phyloP scores from a whole-genome alignment of 2,113 vertebrate genomes.

The Sorex fumeus region DNA sequence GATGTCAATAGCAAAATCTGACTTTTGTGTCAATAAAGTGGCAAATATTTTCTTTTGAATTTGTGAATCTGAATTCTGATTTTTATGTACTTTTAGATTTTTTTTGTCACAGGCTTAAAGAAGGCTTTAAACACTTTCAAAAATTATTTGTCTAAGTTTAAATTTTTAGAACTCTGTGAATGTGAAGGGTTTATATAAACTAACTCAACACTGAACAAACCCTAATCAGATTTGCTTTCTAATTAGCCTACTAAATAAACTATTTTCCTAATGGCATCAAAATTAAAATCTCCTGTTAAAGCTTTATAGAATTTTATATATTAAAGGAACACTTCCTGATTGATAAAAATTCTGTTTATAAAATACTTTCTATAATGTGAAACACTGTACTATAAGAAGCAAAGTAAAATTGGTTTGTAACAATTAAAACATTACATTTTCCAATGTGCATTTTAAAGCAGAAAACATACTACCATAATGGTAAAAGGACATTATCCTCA shows the following conservation, averaged over 20 bases:
- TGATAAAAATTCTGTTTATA: conserved; percentile 64
- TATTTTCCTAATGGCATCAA: conserved; percentile 24
- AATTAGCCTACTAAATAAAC: conserved; percentile 40
- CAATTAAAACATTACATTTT: conserved; percentile 60
- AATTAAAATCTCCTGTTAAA: conserved; percentile 59
- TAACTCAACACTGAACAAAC: conserved; percentile 67
- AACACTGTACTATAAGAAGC: conserved; percentile 43
- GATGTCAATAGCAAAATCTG: not conserved
- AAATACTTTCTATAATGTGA: conserved; percentile 66
- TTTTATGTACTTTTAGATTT: conserved; percentile 54
- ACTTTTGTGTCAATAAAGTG: not conserved
- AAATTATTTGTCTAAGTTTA: conserved; percentile 4
- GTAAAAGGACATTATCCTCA: conserved; percentile 31
- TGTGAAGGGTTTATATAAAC: conserved; percentile 64
- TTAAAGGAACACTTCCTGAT: conserved; percentile 31
- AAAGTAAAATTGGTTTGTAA: conserved; percentile 56
- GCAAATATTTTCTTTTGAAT: conserved; percentile 26
- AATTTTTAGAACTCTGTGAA: conserved; percentile 60
- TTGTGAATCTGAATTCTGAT: conserved; percentile 30
- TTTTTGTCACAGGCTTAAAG: conserved; percentile 33
- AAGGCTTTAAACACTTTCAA: not conserved
- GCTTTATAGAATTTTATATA: conserved; percentile 57
- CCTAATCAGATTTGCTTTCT: conserved; percentile 54
- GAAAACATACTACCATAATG: conserved; percentile 50
- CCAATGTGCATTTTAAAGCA: conserved; percentile 57